Conservation (phyloP, 1,140 invertebrate species). For the Phenacoccus solenopsis region DNA sequence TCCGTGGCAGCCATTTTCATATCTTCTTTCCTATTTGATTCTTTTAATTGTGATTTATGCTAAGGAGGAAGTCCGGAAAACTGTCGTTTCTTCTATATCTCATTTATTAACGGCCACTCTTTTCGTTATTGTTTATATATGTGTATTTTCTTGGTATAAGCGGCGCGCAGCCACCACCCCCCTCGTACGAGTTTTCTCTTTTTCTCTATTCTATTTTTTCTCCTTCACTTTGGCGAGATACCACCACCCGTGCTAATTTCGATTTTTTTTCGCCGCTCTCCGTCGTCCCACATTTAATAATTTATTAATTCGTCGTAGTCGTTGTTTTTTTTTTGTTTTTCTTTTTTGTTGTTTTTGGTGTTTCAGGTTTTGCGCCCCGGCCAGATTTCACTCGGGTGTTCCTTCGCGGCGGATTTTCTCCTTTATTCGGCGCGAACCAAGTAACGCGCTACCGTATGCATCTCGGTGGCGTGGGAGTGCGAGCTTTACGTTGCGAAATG, state of each 20-base stretch:
- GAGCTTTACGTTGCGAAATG: not conserved
- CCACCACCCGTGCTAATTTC: not conserved
- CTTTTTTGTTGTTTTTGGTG: not conserved
- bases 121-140: slow-evolving; percentile 18
- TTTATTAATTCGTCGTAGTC: not conserved
- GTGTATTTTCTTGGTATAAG: too few relatives aligned
- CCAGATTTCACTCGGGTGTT: not conserved
- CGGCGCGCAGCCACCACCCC: too few relatives aligned
- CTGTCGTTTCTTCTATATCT: slow-evolving; percentile 15
- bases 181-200: not conserved
- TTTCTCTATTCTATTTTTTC: not conserved
- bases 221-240: not conserved
- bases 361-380: not conserved
- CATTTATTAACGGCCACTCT: slow-evolving; percentile 17
- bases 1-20: slow-evolving; percentile 12
- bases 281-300: not conserved
- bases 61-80: slow-evolving; percentile 16
- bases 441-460: too few relatives aligned
- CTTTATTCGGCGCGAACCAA: too few relatives aligned
- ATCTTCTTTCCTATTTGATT: slow-evolving; percentile 18
- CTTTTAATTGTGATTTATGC: slow-evolving; percentile 18
- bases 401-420: too few relatives aligned
- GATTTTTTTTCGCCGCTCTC: not conserved
- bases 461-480: not conserved
- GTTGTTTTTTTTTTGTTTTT: not conserved